Percentiles rank a stretch among this genome's conserved stretches.
These are phyloP conservation scores for Indicator indicator DNA, from an alignment of 2,113 vertebrate genomes.

Conservation along the genomic window DNA sequence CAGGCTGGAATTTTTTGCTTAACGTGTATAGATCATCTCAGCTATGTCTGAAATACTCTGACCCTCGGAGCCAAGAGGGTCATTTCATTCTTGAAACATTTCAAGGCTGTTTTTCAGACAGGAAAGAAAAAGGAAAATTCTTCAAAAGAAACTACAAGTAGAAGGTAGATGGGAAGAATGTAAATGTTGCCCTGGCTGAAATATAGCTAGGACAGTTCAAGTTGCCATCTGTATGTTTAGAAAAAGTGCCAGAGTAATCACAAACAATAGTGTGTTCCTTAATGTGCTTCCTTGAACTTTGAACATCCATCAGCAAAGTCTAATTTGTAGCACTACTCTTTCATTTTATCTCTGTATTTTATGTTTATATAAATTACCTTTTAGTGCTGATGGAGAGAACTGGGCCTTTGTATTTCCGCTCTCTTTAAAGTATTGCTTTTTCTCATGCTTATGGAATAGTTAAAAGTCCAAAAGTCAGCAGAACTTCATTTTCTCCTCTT, in stretches of 20 bases:
- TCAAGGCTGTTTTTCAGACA: neutral
- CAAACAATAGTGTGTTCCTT: fast-evolving
- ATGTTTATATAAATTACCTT: neutral
- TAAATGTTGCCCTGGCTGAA: neutral
- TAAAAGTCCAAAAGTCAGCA: neutral
- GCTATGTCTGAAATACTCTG: neutral
- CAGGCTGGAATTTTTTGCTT: neutral
- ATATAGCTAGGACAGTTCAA: neutral
- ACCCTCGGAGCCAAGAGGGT: neutral
- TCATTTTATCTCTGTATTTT: neutral
- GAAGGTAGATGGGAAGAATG: neutral
- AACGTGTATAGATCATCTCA: neutral
- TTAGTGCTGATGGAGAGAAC: neutral
- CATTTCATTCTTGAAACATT: neutral
- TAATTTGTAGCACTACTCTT: neutral
- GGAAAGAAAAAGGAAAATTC: neutral
- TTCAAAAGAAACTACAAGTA: neutral
- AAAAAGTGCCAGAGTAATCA: neutral
- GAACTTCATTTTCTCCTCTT: neutral
- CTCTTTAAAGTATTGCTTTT: neutral
- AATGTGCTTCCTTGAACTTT: neutral
- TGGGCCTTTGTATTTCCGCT: neutral
- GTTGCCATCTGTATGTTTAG: neutral
- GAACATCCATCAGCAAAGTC: neutral
- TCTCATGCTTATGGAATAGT: neutral